Evolutionary conservation across 2,113 vertebrate genomes (phyloP).

Genomic region (Morone chrysops): DNA sequence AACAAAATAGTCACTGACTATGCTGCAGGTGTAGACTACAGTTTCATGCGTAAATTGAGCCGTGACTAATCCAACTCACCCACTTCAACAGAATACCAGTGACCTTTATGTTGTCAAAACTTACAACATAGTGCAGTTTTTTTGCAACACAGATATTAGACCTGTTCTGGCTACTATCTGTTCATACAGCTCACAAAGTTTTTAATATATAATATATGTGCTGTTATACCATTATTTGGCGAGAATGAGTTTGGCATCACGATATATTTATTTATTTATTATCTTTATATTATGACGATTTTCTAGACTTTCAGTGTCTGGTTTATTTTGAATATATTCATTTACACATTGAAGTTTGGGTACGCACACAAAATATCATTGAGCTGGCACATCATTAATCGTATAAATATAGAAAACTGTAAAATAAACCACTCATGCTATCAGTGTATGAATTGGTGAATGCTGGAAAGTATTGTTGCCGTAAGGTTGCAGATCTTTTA

Average conservation of each 20-base stretch:
- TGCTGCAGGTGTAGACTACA: no score
- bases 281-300: no score
- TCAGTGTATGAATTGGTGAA: no score
- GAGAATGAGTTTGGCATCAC: background rate
- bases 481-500: no score
- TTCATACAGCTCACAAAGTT: background rate
- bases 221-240: no score
- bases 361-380: no score
- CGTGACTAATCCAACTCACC: slow-evolving; percentile 38
- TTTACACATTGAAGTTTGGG: background rate
- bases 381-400: no score
- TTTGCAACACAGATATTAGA: background rate
- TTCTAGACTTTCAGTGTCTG: no score
- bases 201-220: background rate
- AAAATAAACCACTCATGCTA: no score
- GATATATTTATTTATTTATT: no score
- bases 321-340: background rate
- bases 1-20: background rate
- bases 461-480: no score
- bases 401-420: no score
- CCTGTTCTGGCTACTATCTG: background rate
- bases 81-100: background rate
- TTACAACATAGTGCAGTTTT: background rate
- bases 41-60: background rate
- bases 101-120: background rate